These are phyloP conservation scores for Sesia apiformis DNA, from an alignment of 2,888 invertebrate genomes.

Conservation along the genomic window DNA sequence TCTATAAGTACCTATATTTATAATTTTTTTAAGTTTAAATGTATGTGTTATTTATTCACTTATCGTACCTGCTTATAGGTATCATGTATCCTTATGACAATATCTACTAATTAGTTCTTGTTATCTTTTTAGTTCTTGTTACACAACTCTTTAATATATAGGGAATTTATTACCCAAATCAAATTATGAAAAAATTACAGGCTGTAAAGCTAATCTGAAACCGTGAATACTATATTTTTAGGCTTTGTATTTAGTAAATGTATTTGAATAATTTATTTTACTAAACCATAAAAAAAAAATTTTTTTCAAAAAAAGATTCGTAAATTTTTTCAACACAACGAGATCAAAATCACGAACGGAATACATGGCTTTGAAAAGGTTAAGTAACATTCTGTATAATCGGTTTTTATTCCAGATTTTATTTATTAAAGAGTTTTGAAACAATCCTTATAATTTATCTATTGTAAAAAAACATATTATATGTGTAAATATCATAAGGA, in stretches of 20 bases:
- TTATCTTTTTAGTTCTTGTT: no score
- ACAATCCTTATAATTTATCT: conserved; percentile 14
- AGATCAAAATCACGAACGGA: neutral
- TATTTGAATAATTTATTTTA: no score
- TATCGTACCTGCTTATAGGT: conserved; percentile 57
- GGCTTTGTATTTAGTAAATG: no score
- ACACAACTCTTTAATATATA: no score
- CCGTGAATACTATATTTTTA: no score
- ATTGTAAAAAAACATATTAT: conserved; percentile 8
- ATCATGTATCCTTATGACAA: conserved; percentile 35
- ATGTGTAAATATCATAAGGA: neutral
- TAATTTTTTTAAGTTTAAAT: neutral
- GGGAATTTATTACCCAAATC: no score
- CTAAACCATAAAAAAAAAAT: no score
- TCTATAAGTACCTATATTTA: neutral
- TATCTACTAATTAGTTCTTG: conserved; percentile 17
- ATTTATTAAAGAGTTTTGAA: neutral
- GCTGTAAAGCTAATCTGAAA: no score
- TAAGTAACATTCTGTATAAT: neutral
- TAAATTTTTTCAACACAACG: no score
- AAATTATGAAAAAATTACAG: no score
- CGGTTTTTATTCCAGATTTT: no score
- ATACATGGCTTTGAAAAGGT: conserved; percentile 16
- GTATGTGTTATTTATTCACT: conserved; percentile 11
- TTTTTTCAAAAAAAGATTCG: no score